A percentile compares a stretch with the other conserved stretches of the same genome.
Evolutionary conservation across 1,140 invertebrate genomes (phyloP).

Genomic region (Pantala flavescens): DNA sequence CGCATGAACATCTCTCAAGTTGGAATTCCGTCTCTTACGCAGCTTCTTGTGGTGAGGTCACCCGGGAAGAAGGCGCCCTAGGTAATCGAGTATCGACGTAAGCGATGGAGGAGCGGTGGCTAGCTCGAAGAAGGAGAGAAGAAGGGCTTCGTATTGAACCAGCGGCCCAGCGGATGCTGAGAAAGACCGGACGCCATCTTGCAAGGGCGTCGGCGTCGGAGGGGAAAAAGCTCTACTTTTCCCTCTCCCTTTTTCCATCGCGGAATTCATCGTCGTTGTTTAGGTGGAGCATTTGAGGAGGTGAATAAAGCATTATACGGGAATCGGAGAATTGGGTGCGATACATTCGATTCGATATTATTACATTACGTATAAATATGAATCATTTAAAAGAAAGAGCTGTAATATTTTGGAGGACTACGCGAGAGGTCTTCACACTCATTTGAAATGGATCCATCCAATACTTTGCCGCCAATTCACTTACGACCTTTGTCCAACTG

Average conservation of each 20-base stretch:
- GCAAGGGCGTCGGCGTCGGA: not conserved
- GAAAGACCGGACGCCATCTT: not conserved
- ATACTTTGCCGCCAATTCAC: too few relatives aligned
- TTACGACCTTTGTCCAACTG: too few relatives aligned
- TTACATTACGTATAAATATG: too few relatives aligned
- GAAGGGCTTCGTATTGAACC: conserved; percentile 2
- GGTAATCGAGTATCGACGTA: conserved; percentile 1
- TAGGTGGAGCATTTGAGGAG: too few relatives aligned
- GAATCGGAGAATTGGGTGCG: too few relatives aligned
- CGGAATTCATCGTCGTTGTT: not conserved
- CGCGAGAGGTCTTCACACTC: too few relatives aligned
- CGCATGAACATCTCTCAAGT: too few relatives aligned
- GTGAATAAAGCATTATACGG: too few relatives aligned
- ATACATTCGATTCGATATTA: too few relatives aligned
- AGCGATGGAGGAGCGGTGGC: not conserved
- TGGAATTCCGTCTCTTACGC: not conserved
- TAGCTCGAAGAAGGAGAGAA: conserved; percentile 1
- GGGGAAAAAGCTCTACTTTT: not conserved
- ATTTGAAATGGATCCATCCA: too few relatives aligned
- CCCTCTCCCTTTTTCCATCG: not conserved
- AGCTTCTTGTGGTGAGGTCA: not conserved
- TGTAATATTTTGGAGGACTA: too few relatives aligned
- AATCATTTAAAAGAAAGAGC: too few relatives aligned
- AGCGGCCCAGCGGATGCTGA: not conserved
- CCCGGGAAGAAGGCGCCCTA: not conserved